Conservation (phyloP, 1,140 invertebrate species). For the Eciton burchellii region DNA sequence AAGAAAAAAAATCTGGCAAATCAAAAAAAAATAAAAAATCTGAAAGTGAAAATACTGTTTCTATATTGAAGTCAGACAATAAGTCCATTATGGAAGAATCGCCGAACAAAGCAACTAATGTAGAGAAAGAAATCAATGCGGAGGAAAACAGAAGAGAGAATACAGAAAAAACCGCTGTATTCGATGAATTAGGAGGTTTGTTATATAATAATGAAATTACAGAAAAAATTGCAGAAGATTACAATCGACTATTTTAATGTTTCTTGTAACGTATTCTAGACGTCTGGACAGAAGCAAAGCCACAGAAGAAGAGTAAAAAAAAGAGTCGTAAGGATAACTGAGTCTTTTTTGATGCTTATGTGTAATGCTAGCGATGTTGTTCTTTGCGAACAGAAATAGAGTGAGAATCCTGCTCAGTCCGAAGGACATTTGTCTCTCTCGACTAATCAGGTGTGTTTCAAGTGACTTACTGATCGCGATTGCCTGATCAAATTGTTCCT, state of each 20-base stretch:
- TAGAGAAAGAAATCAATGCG: slow-evolving; percentile 80
- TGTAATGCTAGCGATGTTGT: slow-evolving; percentile 63
- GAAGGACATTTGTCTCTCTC: slow-evolving; percentile 65
- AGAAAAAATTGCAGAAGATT: neutral
- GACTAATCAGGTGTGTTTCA: slow-evolving; percentile 72
- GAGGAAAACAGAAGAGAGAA: slow-evolving; percentile 79
- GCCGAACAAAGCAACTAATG: slow-evolving; percentile 48
- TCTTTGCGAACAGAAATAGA: slow-evolving; percentile 65
- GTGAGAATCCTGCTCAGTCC: slow-evolving; percentile 66
- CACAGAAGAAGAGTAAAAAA: slow-evolving; percentile 89
- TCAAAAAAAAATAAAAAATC: slow-evolving; percentile 84
- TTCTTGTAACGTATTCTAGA: slow-evolving; percentile 82
- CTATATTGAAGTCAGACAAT: slow-evolving; percentile 71
- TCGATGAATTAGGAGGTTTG: slow-evolving; percentile 89
- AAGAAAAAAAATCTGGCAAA: slow-evolving; percentile 78
- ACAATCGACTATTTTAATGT: slow-evolving; percentile 7
- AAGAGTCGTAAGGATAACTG: slow-evolving; percentile 89
- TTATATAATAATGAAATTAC: neutral
- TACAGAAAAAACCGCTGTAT: slow-evolving; percentile 83
- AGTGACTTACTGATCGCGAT: slow-evolving; percentile 66
- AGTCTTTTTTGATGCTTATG: slow-evolving; percentile 75
- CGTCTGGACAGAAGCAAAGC: slow-evolving; percentile 88
- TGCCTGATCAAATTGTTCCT: slow-evolving; percentile 74
- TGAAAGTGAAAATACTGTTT: slow-evolving; percentile 79
- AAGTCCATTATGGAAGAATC: slow-evolving; percentile 68